Percentiles rank a stretch among this genome's conserved stretches.
Evolutionary conservation across 2,888 invertebrate genomes (phyloP).

Genomic region (Zaprionus obscuricornis): DNA sequence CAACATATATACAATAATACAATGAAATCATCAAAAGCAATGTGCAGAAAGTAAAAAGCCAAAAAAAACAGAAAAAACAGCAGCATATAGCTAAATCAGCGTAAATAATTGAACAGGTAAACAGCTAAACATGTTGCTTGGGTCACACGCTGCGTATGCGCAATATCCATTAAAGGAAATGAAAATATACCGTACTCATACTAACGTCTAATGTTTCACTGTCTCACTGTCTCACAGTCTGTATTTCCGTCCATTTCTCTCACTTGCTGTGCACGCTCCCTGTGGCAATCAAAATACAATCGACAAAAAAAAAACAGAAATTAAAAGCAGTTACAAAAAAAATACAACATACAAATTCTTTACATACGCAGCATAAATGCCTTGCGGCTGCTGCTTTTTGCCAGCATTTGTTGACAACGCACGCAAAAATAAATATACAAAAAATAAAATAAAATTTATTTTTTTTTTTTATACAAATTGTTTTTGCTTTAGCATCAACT

Average conservation of each 20-base stretch:
- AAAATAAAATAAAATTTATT: too few relatives aligned
- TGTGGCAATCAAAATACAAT: slow-evolving; percentile 18
- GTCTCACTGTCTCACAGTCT: too few relatives aligned
- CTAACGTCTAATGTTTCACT: too few relatives aligned
- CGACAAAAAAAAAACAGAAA: slow-evolving; percentile 9
- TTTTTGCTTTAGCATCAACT: too few relatives aligned
- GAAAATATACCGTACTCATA: not conserved
- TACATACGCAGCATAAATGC: too few relatives aligned
- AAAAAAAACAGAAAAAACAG: not conserved
- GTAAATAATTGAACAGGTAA: slow-evolving; percentile 46
- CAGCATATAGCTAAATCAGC: slow-evolving; percentile 35
- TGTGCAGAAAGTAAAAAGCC: slow-evolving; percentile 7
- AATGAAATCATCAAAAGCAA: slow-evolving; percentile 34
- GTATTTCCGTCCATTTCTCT: not conserved
- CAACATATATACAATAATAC: too few relatives aligned
- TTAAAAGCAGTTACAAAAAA: slow-evolving; percentile 13
- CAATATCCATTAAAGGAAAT: slow-evolving; percentile 16
- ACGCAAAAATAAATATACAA: too few relatives aligned
- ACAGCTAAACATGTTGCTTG: too few relatives aligned
- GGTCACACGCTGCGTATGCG: slow-evolving; percentile 37
- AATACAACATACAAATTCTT: too few relatives aligned
- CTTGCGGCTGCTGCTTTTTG: too few relatives aligned
- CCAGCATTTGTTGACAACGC: slow-evolving; percentile 5
- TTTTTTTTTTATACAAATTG: too few relatives aligned
- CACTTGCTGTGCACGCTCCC: not conserved